phyloP scores from a whole-genome alignment of 2,888 invertebrate genomes.

The Ceriagrion tenellum region DNA sequence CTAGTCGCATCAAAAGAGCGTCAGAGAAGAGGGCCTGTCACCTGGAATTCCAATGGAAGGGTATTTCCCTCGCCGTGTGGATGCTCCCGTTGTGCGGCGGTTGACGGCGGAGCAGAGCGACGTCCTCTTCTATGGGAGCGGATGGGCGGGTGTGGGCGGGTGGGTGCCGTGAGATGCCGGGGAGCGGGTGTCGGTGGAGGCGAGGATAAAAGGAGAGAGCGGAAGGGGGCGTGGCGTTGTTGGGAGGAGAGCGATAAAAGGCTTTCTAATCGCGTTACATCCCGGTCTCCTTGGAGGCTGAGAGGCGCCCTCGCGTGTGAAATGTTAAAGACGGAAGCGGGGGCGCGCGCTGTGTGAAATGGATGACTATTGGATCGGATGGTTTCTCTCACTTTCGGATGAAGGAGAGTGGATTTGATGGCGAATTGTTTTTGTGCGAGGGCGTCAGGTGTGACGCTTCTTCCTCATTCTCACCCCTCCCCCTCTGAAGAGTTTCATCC shows the following conservation, averaged over 20 bases:
- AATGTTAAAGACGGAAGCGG: constrained; percentile 38
- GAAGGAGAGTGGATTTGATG: constrained; percentile 55
- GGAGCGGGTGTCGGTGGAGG: neutral
- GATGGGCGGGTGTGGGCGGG: constrained; percentile 13
- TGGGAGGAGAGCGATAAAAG: constrained; percentile 18
- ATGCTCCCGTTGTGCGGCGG: constrained; percentile 33
- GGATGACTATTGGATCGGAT: constrained; percentile 54
- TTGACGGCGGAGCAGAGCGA: constrained; percentile 12
- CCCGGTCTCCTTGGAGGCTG: constrained; percentile 39
- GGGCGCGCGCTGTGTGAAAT: neutral
- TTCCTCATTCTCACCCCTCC: neutral
- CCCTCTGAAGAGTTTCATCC: neutral
- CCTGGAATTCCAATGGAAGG: constrained; percentile 44
- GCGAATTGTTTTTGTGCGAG: constrained; percentile 27
- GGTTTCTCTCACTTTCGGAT: constrained; percentile 57
- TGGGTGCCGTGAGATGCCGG: constrained; percentile 33
- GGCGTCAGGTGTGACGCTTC: constrained; percentile 12
- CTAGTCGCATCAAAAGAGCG: constrained; percentile 54
- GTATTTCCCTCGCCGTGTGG: constrained; percentile 17
- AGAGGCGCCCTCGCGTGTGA: constrained; percentile 38
- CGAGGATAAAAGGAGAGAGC: neutral
- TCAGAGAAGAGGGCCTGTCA: constrained; percentile 28
- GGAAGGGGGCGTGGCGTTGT: neutral
- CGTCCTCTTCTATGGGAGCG: neutral
- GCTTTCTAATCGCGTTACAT: constrained; percentile 56